These are phyloP conservation scores for Bombyx huttoni DNA, from an alignment of 2,888 invertebrate species.

Conservation along the genomic window DNA sequence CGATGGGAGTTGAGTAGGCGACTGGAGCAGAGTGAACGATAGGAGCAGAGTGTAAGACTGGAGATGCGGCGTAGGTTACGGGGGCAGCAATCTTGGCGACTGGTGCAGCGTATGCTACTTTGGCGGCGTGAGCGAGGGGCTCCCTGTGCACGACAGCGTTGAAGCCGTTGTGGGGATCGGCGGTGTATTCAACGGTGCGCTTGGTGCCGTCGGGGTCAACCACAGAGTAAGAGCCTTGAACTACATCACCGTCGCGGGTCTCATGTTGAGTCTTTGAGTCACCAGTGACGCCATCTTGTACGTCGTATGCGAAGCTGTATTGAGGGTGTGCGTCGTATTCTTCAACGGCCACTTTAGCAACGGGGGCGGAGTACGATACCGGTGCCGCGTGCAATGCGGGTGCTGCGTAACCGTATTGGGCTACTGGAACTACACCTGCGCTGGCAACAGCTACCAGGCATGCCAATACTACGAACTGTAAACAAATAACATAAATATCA, in stretches of 20 bases:
- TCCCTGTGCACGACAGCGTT: conserved; percentile 71
- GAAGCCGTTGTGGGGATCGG: conserved; percentile 63
- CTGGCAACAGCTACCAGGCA: conserved; percentile 48
- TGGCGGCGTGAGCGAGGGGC: conserved; percentile 30
- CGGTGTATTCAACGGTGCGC: conserved; percentile 68
- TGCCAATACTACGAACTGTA: conserved; percentile 47
- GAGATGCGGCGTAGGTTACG: conserved; percentile 26
- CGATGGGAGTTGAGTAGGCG: conserved; percentile 38
- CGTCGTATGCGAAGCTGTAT: conserved; percentile 70
- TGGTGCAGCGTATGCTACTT: conserved; percentile 25
- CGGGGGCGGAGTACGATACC: conserved; percentile 29
- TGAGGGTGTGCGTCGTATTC: conserved; percentile 40
- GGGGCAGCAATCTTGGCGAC: conserved; percentile 30
- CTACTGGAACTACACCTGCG: conserved; percentile 41
- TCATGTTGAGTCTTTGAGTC: conserved; percentile 61
- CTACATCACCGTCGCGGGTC: conserved; percentile 55
- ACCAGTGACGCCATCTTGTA: conserved; percentile 67
- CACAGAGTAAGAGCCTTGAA: conserved; percentile 67
- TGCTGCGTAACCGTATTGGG: conserved; percentile 27
- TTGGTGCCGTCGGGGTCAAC: conserved; percentile 70
- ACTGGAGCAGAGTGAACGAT: conserved; percentile 46
- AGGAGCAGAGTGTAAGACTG: conserved; percentile 19
- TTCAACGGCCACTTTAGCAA: conserved; percentile 35
- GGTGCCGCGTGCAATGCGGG: conserved; percentile 29
- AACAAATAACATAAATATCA: conserved; percentile 12